Conservation (phyloP, 2,113 vertebrate genomes). For the Rana temporaria region DNA sequence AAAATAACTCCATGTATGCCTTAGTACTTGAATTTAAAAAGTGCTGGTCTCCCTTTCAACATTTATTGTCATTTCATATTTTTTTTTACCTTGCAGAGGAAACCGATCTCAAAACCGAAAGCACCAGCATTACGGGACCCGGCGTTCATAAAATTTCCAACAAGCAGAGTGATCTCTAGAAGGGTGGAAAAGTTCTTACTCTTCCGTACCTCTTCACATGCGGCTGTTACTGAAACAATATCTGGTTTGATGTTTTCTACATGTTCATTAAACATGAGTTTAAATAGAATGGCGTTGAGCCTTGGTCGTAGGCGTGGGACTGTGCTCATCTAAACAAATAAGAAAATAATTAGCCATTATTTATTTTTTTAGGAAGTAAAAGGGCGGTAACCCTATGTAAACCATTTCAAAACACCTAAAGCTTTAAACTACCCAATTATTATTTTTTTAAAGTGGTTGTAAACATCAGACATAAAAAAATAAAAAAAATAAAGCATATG, state of each 20-base stretch:
- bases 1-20: background rate
- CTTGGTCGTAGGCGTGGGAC: conserved; percentile 80
- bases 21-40: too few species aligned
- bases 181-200: conserved; percentile 80
- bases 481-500: too few species aligned
- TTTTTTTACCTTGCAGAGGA: conserved; percentile 80
- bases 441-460: too few species aligned
- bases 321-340: conserved; percentile 78
- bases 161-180: conserved; percentile 81
- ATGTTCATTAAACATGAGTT: conserved; percentile 88
- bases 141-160: conserved; percentile 91
- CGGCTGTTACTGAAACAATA: conserved; percentile 88
- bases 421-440: too few species aligned
- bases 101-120: conserved; percentile 85
- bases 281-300: conserved; percentile 85
- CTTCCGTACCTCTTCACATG: conserved; percentile 85
- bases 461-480: too few species aligned
- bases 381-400: too few species aligned
- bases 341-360: too few species aligned
- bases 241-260: conserved; percentile 91
- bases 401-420: too few species aligned
- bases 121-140: conserved; percentile 88
- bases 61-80: background rate
- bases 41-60: too few species aligned
- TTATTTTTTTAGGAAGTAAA: background rate